Conservation (phyloP, 2,797 vertebrate genomes). For the Phoebastria nigripes region DNA sequence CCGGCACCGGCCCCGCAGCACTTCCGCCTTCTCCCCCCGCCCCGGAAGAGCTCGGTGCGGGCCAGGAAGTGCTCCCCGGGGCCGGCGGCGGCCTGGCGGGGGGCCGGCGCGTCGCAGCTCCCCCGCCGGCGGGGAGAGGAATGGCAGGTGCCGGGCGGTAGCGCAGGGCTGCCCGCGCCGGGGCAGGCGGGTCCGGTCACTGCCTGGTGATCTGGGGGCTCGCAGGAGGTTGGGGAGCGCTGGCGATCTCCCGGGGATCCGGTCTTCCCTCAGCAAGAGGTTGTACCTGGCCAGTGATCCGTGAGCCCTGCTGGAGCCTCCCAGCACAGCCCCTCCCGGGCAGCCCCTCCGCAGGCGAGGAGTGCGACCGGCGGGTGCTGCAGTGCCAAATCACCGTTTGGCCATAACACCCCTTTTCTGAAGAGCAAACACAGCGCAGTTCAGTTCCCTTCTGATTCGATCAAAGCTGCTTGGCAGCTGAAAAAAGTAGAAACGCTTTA, state of each 20-base stretch:
- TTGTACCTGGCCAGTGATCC: too few relatives aligned
- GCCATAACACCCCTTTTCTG: accelerated
- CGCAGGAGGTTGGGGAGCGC: neutral
- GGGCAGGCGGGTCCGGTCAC: accelerated
- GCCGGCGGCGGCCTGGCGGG: too few relatives aligned
- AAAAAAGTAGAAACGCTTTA: neutral
- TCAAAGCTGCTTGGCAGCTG: neutral
- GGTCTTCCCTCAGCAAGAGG: neutral
- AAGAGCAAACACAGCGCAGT: accelerated
- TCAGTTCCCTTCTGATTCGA: accelerated
- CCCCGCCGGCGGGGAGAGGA: neutral
- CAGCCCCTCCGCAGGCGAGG: neutral
- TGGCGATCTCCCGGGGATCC: too few relatives aligned
- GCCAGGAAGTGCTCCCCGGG: neutral
- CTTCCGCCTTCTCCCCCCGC: slow-evolving; percentile 1
- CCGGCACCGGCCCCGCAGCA: neutral
- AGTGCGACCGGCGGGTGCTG: neutral
- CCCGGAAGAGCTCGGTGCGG: slow-evolving; percentile 26
- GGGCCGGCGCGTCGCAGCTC: neutral
- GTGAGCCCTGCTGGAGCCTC: accelerated
- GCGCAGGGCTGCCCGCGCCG: accelerated
- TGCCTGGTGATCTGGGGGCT: too few relatives aligned
- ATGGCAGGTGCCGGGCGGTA: accelerated
- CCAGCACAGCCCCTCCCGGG: neutral
- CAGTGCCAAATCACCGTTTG: accelerated